Percentiles rank a stretch among this genome's conserved stretches.
Evolutionary conservation across 2,888 invertebrate genomes (phyloP).

Genomic region (Dendrolimus pini): DNA sequence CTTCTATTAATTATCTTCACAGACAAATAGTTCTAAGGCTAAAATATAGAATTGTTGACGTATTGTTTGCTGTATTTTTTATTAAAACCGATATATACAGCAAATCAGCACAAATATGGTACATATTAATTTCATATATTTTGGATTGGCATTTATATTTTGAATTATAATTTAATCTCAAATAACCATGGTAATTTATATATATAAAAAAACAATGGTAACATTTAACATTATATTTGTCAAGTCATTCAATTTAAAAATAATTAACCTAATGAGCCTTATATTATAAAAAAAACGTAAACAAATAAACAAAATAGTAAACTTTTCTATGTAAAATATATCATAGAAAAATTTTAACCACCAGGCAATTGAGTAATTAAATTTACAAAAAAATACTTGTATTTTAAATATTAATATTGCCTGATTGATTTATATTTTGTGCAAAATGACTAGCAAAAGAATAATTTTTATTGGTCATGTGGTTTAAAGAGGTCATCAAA

Average conservation of each 20-base stretch:
- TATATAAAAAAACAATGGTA: constrained; percentile 40
- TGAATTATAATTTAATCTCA: too few species aligned
- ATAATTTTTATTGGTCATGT: constrained; percentile 29
- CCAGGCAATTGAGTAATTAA: background rate
- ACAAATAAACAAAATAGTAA: background rate
- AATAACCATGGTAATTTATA: too few species aligned
- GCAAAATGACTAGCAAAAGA: constrained; percentile 33
- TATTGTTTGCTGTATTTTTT: too few species aligned
- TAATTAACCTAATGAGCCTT: background rate
- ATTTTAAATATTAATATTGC: constrained; percentile 9
- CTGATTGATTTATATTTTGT: constrained; percentile 19
- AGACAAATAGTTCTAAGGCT: too few species aligned
- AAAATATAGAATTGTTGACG: too few species aligned
- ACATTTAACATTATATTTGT: constrained; percentile 11
- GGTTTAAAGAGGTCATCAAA: background rate
- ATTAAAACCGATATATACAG: too few species aligned
- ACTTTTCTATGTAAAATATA: background rate
- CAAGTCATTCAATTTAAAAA: background rate
- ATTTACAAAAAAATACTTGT: background rate
- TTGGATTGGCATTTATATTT: too few species aligned
- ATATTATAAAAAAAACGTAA: background rate
- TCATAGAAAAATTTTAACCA: background rate
- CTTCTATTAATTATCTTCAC: too few species aligned
- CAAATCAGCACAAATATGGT: too few species aligned
- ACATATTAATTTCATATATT: too few species aligned